Evolutionary conservation across 2,888 invertebrate species (phyloP).

Genomic region (Sturmia bella): DNA sequence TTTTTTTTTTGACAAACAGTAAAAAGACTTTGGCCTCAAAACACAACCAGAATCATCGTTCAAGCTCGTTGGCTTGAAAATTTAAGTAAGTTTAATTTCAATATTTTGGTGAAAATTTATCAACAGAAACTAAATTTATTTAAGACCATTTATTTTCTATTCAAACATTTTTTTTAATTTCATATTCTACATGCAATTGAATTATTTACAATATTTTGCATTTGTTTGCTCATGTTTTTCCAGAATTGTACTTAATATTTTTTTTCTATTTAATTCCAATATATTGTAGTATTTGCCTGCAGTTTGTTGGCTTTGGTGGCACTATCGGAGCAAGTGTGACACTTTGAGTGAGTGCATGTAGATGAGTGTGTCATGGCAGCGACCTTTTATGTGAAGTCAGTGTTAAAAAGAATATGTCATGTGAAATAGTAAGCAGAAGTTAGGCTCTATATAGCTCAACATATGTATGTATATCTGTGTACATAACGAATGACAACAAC

Average conservation of each 20-base stretch:
- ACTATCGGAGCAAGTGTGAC: constrained; percentile 5
- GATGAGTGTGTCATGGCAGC: constrained; percentile 35
- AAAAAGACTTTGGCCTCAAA: too few relatives aligned
- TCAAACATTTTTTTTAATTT: too few relatives aligned
- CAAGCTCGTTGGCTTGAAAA: too few relatives aligned
- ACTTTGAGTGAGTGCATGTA: not conserved
- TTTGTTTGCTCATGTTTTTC: not conserved
- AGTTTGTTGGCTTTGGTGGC: constrained; percentile 17
- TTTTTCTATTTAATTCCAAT: not conserved
- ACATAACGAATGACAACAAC: constrained; percentile 32
- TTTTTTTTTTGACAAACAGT: too few relatives aligned
- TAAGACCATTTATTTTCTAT: too few relatives aligned
- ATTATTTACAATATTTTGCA: too few relatives aligned
- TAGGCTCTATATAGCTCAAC: constrained; percentile 14
- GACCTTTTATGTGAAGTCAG: constrained; percentile 45
- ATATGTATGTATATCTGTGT: not conserved
- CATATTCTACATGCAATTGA: too few relatives aligned
- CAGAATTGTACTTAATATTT: constrained; percentile 2
- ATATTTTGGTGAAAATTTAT: too few relatives aligned
- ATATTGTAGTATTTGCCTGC: constrained; percentile 14
- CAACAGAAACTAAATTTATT: too few relatives aligned
- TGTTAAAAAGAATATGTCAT: constrained; percentile 52
- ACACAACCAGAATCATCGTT: too few relatives aligned
- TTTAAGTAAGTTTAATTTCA: too few relatives aligned
- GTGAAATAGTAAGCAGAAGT: constrained; percentile 33